Evolutionary conservation across 2,113 vertebrate genomes (phyloP).

Genomic region (Empidonax alnorum): DNA sequence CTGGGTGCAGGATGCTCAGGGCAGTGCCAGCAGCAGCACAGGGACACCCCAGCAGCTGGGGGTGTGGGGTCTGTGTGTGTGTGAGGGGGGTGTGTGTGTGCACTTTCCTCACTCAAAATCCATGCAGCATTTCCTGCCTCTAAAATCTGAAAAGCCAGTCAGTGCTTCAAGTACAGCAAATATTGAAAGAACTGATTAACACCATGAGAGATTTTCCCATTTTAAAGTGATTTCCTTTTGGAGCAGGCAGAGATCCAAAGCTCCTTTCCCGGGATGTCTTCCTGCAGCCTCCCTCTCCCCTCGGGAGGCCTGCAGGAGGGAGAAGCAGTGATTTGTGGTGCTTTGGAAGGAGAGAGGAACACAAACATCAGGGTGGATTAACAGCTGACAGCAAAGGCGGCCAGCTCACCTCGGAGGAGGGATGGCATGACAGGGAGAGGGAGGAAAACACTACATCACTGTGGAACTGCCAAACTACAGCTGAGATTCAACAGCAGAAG

Average conservation of each 20-base stretch:
- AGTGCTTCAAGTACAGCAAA: background rate
- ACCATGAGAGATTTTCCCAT: background rate
- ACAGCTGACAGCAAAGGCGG: background rate
- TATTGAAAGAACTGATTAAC: background rate
- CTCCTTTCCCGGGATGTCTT: background rate
- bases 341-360: background rate
- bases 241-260: background rate
- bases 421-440: constrained; percentile 17
- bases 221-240: background rate
- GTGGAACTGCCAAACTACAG: constrained; percentile 39
- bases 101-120: background rate
- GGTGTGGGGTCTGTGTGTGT: too few relatives aligned
- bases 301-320: background rate
- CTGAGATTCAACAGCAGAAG: constrained; percentile 54
- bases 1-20: background rate
- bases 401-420: constrained; percentile 45
- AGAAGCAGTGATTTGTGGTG: background rate
- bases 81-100: background rate
- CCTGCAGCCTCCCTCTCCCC: background rate
- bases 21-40: background rate
- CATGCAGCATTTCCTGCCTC: background rate
- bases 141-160: background rate
- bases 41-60: accelerated
- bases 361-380: constrained; percentile 29
- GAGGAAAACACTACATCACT: constrained; percentile 29